Evolutionary conservation across 2,888 invertebrate species (phyloP).

Genomic region (Suillia variegata): DNA sequence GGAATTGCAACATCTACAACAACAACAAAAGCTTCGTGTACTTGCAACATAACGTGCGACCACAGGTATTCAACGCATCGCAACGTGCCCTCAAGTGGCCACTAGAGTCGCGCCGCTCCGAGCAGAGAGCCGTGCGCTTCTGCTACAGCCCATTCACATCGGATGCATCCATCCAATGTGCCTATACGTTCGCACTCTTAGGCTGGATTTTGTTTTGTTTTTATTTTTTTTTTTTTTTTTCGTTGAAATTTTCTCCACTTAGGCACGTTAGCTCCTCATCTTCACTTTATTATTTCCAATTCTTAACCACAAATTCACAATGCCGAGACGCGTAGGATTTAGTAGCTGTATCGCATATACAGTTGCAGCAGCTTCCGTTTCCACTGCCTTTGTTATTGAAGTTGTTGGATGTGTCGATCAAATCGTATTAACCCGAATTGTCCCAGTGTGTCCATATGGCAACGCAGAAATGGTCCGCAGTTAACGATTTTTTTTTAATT

Average conservation of each 20-base stretch:
- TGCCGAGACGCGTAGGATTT: background rate
- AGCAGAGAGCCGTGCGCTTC: too few relatives aligned
- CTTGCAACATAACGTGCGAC: constrained; percentile 1
- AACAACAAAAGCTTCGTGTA: background rate
- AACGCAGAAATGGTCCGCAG: too few relatives aligned
- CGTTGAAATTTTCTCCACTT: constrained; percentile 24
- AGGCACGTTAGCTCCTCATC: constrained; percentile 22
- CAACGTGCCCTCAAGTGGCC: constrained; percentile 14
- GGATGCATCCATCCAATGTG: background rate
- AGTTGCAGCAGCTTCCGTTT: background rate
- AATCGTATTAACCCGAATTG: too few relatives aligned
- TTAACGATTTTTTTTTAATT: too few relatives aligned
- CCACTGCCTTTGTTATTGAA: background rate
- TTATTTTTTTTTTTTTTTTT: too few relatives aligned
- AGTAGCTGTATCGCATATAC: too few relatives aligned
- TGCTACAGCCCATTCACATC: background rate
- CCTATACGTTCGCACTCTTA: background rate
- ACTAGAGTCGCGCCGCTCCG: constrained; percentile 12
- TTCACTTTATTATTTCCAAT: too few relatives aligned
- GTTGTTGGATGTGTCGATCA: too few relatives aligned
- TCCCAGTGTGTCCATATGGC: too few relatives aligned
- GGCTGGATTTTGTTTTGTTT: too few relatives aligned
- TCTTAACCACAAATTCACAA: too few relatives aligned
- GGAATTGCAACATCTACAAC: background rate
- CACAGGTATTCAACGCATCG: constrained; percentile 7